These are phyloP conservation scores for Columba livia DNA, from an alignment of 2,113 vertebrate genomes.

Conservation along the genomic window DNA sequence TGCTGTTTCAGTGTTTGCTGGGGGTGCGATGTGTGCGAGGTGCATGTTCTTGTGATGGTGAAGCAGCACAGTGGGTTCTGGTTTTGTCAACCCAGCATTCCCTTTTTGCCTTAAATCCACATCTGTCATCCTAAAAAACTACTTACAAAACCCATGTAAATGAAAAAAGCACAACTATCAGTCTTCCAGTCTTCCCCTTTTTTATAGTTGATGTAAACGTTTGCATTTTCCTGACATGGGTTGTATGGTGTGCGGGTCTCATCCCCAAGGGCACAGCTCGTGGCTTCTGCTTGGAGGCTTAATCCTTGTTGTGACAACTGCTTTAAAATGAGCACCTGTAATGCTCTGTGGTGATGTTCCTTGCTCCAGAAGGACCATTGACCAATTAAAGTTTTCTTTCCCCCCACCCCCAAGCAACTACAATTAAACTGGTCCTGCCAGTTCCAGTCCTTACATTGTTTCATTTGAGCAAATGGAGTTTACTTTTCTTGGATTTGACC, in stretches of 20 bases:
- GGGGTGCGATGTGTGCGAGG: neutral
- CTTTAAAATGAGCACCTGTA: neutral
- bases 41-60: accelerated
- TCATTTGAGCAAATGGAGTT: neutral
- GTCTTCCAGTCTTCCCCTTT: too few species aligned
- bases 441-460: neutral
- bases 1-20: neutral
- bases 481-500: accelerated
- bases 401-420: too few species aligned
- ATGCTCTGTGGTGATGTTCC: neutral
- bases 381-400: neutral
- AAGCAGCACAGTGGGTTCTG: neutral
- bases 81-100: too few species aligned
- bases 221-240: neutral
- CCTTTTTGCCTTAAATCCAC: neutral
- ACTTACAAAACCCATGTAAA: too few species aligned
- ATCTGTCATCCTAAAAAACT: neutral
- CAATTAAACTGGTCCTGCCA: neutral
- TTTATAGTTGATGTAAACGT: neutral
- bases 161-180: neutral
- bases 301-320: neutral
- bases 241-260: too few species aligned
- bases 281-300: neutral
- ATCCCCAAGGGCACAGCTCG: neutral
- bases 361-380: neutral